phyloP scores from a whole-genome alignment of 2,113 vertebrate species.

The Percopsis transmontana region DNA sequence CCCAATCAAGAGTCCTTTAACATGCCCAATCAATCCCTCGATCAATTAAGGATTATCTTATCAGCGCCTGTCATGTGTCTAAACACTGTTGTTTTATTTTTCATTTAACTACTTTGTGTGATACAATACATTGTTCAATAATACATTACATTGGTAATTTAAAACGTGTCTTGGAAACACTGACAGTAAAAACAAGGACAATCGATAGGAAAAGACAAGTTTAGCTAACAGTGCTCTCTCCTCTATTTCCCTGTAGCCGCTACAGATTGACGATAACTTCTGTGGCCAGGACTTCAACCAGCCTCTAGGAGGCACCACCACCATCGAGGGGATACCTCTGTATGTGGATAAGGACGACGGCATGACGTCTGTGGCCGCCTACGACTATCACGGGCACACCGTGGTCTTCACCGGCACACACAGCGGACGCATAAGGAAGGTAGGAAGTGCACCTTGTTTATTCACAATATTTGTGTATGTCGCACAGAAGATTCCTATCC shows the following conservation, averaged over 20 bases:
- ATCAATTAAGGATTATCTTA: too few relatives aligned
- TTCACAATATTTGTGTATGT: neutral
- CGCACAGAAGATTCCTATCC: neutral
- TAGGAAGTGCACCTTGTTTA: constrained; percentile 58
- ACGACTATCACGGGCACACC: constrained; percentile 91
- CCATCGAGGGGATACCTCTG: constrained; percentile 91
- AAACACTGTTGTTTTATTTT: too few relatives aligned
- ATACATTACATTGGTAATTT: too few relatives aligned
- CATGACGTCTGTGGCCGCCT: constrained; percentile 94
- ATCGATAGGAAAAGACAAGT: neutral
- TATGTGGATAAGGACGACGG: constrained; percentile 96
- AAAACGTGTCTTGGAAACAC: too few relatives aligned
- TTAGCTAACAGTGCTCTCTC: neutral
- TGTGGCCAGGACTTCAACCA: constrained; percentile 99
- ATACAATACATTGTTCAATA: too few relatives aligned
- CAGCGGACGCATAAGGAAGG: constrained; percentile 91
- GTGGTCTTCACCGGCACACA: constrained; percentile 92
- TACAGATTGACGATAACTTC: constrained; percentile 97
- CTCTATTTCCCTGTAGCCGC: constrained; percentile 74
- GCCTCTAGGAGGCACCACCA: constrained; percentile 90
- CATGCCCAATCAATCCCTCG: too few relatives aligned
- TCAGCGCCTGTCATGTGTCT: too few relatives aligned
- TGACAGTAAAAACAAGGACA: too few relatives aligned
- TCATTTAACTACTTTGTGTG: too few relatives aligned
- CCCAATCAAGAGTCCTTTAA: too few relatives aligned